These are phyloP conservation scores for Diploscapter pachys DNA, from an alignment of 1,140 invertebrate genomes.

Conservation along the genomic window DNA sequence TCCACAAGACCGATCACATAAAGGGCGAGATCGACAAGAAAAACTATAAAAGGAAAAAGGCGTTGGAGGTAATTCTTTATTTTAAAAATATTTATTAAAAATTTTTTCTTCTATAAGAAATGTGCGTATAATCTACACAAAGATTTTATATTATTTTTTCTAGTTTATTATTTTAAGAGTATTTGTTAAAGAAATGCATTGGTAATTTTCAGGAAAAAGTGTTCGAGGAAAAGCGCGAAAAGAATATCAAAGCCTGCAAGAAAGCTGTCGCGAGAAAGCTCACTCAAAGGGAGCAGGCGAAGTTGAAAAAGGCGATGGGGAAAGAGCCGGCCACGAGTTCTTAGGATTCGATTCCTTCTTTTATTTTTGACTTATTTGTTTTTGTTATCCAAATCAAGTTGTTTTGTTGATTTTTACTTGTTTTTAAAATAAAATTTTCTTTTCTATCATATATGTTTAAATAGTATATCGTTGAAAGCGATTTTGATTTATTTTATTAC, in stretches of 20 bases:
- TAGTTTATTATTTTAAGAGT: conserved; percentile 4
- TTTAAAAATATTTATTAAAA: too few species aligned
- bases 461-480: too few species aligned
- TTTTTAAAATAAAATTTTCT: conserved; percentile 22
- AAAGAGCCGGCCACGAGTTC: conserved; percentile 10
- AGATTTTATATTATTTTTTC: too few species aligned
- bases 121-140: too few species aligned
- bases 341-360: conserved; percentile 22
- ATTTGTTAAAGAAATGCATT: neutral
- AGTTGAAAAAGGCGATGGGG: conserved; percentile 32
- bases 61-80: conserved; percentile 7
- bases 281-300: conserved; percentile 29
- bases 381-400: conserved; percentile 19
- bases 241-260: conserved; percentile 36
- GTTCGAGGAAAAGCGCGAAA: conserved; percentile 34
- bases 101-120: too few species aligned
- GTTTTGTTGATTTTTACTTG: conserved; percentile 25
- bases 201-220: conserved; percentile 20
- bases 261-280: conserved; percentile 36
- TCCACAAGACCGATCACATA: conserved; percentile 66
- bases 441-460: too few species aligned
- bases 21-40: conserved; percentile 49
- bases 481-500: too few species aligned
- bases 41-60: conserved; percentile 64
- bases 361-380: conserved; percentile 33